Base-by-base conservation (phyloP, 1,140 invertebrate species). In the Dinoponera quadriceps region DNA sequence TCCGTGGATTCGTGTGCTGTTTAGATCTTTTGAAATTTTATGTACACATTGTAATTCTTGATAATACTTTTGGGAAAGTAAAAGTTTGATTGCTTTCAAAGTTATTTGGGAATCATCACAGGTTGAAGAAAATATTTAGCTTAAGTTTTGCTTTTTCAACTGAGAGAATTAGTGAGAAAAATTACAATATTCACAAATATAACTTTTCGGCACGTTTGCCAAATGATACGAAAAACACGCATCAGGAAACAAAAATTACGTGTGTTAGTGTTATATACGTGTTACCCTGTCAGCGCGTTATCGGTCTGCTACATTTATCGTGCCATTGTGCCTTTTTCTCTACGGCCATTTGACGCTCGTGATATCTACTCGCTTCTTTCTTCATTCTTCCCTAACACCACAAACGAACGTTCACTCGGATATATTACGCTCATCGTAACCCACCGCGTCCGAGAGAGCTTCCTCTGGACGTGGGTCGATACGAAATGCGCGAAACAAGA, bases 391-490 rank as follows among this genome's bases (percentile, higher is more conserved):
- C 48, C 20, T 66, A 54, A 77, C 60, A 25, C 62, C 48, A n/a
- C 74, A 77, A 77, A 77, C 60, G 74, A 66, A 77, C 60, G 62
- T 13, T 77, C 74, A 77, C 49, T 77, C 48, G 74, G 74, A 77
- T 77, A 77, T 66, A 77, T 77, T 77, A 77, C 74, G 62, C 74
- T 75, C 72, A 65, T 77, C 49, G 73, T 65, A 54, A 25, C 59
- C 27, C 59, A 62, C 44, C 4, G 59, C 44, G 44, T 75, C 14
- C 38, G 59, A 63, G 57, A 63, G 62, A 18, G 55, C 55, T 73
- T 9, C 9, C 22, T 38, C 16, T 63, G n/a, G 38, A 7, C n/a
- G n/a, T 20, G 48, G 74, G 29, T 77, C 74, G 74, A 77, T 77
- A 77, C 74, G 66, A 77, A 74, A 54, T 20, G 60, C 48, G 60